phyloP scores from a whole-genome alignment of 2,797 vertebrate genomes.

The Anomalospiza imberbis region DNA sequence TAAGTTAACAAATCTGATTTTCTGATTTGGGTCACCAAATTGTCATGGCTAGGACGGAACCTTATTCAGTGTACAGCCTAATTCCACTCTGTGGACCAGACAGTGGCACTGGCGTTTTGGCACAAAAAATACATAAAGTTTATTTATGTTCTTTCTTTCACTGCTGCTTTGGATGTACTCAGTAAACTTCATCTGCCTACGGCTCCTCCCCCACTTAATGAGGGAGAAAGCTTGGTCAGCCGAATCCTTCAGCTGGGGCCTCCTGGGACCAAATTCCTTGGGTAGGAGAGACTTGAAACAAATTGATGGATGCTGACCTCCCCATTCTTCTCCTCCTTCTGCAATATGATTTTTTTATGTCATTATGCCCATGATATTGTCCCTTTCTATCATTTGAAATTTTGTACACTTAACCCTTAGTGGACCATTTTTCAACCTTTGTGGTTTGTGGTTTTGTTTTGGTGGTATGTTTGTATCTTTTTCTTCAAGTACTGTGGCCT shows the following conservation, averaged over 20 bases:
- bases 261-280: slow-evolving; percentile 99
- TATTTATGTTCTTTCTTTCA: slow-evolving; percentile 89
- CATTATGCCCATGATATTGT: slow-evolving; percentile 76
- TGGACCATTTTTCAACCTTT: slow-evolving; percentile 71
- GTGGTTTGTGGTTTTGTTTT: slow-evolving; percentile 80
- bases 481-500: slow-evolving; percentile 77
- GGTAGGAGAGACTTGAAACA: slow-evolving; percentile 94
- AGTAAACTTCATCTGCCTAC: slow-evolving; percentile 99
- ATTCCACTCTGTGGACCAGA: slow-evolving; percentile 68
- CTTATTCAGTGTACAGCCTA: slow-evolving; percentile 65
- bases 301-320: slow-evolving; percentile 89
- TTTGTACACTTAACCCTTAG: slow-evolving; percentile 72
- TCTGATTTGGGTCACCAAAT: slow-evolving; percentile 48
- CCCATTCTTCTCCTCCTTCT: slow-evolving; percentile 77
- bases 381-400: slow-evolving; percentile 77
- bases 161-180: slow-evolving; percentile 94
- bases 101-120: slow-evolving; percentile 68
- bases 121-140: slow-evolving; percentile 75
- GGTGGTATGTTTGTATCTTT: slow-evolving; percentile 77
- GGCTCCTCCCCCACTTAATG: slow-evolving; percentile 99
- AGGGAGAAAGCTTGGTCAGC: slow-evolving; percentile 99
- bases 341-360: slow-evolving; percentile 78
- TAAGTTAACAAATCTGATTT: neutral
- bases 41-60: slow-evolving; percentile 53
- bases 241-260: slow-evolving; percentile 99